These are phyloP conservation scores for Himalopsyche anomala DNA, from an alignment of 2,888 invertebrate species.

Conservation along the genomic window DNA sequence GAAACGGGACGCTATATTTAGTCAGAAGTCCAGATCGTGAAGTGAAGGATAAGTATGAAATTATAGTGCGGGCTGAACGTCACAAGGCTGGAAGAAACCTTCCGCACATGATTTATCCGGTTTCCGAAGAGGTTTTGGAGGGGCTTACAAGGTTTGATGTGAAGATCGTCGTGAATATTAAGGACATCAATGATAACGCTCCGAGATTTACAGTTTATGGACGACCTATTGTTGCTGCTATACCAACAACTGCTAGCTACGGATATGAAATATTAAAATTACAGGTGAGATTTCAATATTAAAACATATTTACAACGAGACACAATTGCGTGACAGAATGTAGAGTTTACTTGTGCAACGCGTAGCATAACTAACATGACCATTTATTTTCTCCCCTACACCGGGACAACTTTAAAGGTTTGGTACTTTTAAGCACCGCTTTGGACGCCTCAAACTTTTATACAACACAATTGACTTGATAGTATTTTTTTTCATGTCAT, in stretches of 20 bases:
- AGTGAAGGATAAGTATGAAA: constrained; percentile 80
- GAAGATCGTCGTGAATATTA: constrained; percentile 85
- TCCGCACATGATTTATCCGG: constrained; percentile 86
- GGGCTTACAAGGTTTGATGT: constrained; percentile 87
- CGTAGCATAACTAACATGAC: too few species aligned
- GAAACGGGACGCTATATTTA: constrained; percentile 86
- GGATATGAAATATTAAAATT: constrained; percentile 88
- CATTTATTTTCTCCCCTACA: too few species aligned
- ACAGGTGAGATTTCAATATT: constrained; percentile 74
- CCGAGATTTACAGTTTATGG: constrained; percentile 87
- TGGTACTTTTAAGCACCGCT: too few species aligned
- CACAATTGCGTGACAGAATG: too few species aligned
- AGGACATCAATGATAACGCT: constrained; percentile 89
- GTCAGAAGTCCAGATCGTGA: constrained; percentile 87
- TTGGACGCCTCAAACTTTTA: too few species aligned
- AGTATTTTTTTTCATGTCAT: too few species aligned
- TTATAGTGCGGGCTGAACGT: constrained; percentile 75
- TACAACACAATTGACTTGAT: too few species aligned
- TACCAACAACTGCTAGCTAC: constrained; percentile 88
- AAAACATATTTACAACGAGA: too few species aligned
- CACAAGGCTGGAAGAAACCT: constrained; percentile 82
- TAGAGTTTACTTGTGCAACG: neutral
- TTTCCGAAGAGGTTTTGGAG: constrained; percentile 83
- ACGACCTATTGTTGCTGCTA: constrained; percentile 88
- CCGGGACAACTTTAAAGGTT: too few species aligned